These are phyloP conservation scores for Helogale parvula DNA, from an alignment of 2,113 vertebrate genomes.

Conservation along the genomic window DNA sequence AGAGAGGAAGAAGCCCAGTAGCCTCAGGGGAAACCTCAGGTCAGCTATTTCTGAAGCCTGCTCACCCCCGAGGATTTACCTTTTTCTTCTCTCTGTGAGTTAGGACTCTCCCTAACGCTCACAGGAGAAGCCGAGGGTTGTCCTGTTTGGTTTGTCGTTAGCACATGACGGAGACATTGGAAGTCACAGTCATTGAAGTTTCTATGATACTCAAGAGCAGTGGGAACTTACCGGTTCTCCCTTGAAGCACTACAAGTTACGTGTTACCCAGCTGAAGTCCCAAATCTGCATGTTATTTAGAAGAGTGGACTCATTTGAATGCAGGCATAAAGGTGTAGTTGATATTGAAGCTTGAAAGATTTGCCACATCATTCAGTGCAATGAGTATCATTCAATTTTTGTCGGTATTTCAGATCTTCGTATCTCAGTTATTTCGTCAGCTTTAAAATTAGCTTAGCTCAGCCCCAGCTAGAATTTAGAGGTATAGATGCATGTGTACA, in stretches of 20 bases:
- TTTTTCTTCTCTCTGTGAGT: background rate
- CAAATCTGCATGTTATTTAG: background rate
- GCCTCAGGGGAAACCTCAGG: background rate
- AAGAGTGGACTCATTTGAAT: background rate
- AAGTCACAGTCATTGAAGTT: background rate
- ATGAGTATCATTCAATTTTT: background rate
- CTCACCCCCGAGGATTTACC: background rate
- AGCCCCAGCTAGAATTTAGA: background rate
- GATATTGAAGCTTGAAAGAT: background rate
- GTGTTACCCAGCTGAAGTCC: background rate
- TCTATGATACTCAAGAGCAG: background rate
- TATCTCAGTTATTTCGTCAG: background rate
- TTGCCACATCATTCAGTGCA: background rate
- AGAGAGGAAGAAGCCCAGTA: background rate
- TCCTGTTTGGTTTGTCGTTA: background rate
- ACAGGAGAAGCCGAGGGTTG: background rate
- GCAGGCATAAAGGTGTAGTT: background rate
- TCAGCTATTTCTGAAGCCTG: background rate
- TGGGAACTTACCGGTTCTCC: background rate
- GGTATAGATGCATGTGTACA: accelerated
- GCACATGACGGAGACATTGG: background rate
- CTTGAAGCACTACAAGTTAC: accelerated
- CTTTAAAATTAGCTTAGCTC: background rate
- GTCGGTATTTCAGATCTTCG: background rate
- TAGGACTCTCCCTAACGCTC: background rate